Evolutionary conservation across 2,797 vertebrate genomes (phyloP), one percentile per base, ranked within the genome.

Genomic region (Acanthopagrus latus): DNA sequence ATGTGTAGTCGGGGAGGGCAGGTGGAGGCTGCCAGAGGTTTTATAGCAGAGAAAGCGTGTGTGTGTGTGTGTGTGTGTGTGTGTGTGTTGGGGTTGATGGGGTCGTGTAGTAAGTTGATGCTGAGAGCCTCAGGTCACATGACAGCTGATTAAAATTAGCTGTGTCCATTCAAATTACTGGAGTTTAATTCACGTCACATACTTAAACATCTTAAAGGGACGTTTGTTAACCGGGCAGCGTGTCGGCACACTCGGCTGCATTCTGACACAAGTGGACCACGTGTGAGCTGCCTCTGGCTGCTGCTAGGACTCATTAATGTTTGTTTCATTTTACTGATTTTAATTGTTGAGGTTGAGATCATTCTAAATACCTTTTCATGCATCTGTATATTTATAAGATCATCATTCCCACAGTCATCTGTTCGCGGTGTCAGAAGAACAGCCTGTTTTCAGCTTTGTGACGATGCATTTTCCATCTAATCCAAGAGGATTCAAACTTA

Each of bases 11-110:
- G 4, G 27, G 64, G 57, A 41, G 57, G 70, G 70, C 67, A 73
- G 80, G 72, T 83, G 76, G 71, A 78, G 67, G 54, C 64, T 44
- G 69, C 51, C 67, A 71, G 77, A 41, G 79, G 66, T 70, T 71
- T 71, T 44, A 60, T 21, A 7, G 41, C 18, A 27, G 21, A 54
- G 47, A 48, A 16, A 29, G 21, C 23, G 14, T 1, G 66, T 10
- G 68, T 47, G 64, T 44, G 92, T 89, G 87, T 90, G 84, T 91
- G 52, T 46, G 71, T 21, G 70, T 51, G 56, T 57, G 56, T 57
- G 56, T 38, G 27, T 41, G 33, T 21, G 55, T 90, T 82, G 62
- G 62, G 80, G 76, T 79, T 67, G 68, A 62, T 21, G 78, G 74
- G 77, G 73, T 71, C 65, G 62, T 76, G 76, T 68, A n/a, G 27